These are phyloP conservation scores for Drepana arcuata DNA, from an alignment of 1,140 invertebrate species.

Conservation along the genomic window DNA sequence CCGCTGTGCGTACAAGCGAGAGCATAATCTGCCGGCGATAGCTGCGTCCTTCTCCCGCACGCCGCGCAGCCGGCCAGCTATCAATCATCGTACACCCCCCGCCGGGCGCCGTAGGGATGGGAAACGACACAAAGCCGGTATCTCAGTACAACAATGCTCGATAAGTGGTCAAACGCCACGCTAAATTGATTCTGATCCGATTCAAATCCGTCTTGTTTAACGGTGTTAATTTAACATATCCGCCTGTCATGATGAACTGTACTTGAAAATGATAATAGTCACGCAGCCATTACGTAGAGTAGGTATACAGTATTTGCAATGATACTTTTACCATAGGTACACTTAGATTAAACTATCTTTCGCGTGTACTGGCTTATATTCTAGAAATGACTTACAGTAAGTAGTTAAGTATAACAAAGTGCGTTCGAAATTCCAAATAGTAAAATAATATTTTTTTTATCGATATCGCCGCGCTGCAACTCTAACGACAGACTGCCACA, in stretches of 20 bases:
- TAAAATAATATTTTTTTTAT: conserved; percentile 7
- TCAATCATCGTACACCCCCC: conserved; percentile 66
- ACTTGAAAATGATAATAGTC: too few species aligned
- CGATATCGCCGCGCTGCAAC: conserved; percentile 13
- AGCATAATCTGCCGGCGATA: conserved; percentile 18
- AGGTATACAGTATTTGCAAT: too few species aligned
- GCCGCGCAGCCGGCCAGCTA: conserved; percentile 50
- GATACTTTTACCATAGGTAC: too few species aligned
- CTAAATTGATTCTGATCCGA: conserved; percentile 58
- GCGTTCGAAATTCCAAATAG: too few species aligned
- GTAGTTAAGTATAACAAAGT: too few species aligned
- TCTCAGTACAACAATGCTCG: conserved; percentile 52
- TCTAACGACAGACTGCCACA: conserved; percentile 29
- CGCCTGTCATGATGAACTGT: conserved; percentile 5
- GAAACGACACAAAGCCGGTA: conserved; percentile 49
- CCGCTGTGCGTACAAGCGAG: conserved; percentile 41
- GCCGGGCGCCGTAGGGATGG: conserved; percentile 57
- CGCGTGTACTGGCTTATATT: too few species aligned
- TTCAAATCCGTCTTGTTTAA: conserved; percentile 33
- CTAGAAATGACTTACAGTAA: too few species aligned
- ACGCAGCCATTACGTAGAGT: not conserved
- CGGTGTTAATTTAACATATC: conserved; percentile 28
- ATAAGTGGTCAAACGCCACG: conserved; percentile 62
- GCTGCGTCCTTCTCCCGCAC: conserved; percentile 22
- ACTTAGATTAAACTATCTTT: too few species aligned